A percentile compares a stretch with the other conserved stretches of the same genome.
phyloP scores from a whole-genome alignment of 2,113 vertebrate genomes.

The Alaudala cheleensis region DNA sequence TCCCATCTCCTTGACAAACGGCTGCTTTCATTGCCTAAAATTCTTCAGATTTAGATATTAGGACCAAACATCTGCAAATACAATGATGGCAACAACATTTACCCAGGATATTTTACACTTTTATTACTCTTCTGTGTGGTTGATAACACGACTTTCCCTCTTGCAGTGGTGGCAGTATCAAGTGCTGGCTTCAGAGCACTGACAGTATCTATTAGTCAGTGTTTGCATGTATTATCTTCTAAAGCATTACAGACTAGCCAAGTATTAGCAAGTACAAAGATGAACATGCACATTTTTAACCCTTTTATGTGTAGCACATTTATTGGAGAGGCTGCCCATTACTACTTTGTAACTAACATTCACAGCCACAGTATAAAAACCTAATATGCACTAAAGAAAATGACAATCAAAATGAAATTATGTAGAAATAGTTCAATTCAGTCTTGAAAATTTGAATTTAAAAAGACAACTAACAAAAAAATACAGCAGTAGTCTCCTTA shows the following conservation, averaged over 20 bases:
- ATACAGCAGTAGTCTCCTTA: not conserved
- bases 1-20: not conserved
- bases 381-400: not conserved
- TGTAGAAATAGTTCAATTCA: not conserved
- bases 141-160: not conserved
- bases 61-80: not conserved
- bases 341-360: slow-evolving; percentile 21
- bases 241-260: slow-evolving; percentile 11
- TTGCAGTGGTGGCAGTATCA: not conserved
- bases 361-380: not conserved
- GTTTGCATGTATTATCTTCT: not conserved
- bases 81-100: not conserved
- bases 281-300: slow-evolving; percentile 14
- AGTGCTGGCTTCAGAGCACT: not conserved
- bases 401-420: not conserved
- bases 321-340: slow-evolving; percentile 29
- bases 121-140: not conserved
- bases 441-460: not conserved
- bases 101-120: not conserved
- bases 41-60: not conserved
- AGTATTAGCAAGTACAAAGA: not conserved
- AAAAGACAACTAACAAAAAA: not conserved
- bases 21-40: not conserved
- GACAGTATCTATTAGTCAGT: not conserved
- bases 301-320: slow-evolving; percentile 12